phyloP scores from a whole-genome alignment of 1,140 invertebrate species.

The Carposina sasakii region DNA sequence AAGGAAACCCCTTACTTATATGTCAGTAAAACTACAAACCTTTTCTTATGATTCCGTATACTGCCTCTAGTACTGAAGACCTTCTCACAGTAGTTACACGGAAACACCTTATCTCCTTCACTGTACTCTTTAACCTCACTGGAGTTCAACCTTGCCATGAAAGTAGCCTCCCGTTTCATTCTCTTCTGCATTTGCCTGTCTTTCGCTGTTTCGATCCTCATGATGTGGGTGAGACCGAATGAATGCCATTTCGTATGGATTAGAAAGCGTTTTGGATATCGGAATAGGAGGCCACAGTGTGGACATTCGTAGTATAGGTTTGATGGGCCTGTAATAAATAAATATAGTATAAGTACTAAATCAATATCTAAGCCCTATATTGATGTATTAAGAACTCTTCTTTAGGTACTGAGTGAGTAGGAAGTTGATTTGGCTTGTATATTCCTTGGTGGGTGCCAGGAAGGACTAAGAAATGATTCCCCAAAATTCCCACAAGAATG shows the following conservation, averaged over 20 bases:
- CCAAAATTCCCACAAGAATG: no score
- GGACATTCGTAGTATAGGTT: constrained; percentile 45
- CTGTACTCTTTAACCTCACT: constrained; percentile 36
- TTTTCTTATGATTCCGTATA: constrained; percentile 49
- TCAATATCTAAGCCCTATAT: no score
- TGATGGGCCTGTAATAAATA: constrained; percentile 20
- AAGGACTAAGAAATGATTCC: no score
- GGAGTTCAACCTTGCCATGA: constrained; percentile 30
- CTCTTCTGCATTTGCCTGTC: no score
- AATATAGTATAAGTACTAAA: constrained; percentile 7
- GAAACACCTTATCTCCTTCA: constrained; percentile 23
- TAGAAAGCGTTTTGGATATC: constrained; percentile 54
- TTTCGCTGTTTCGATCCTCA: constrained; percentile 26
- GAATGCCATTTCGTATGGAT: constrained; percentile 62
- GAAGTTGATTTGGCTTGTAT: no score
- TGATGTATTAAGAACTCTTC: no score
- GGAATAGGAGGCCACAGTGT: constrained; percentile 46
- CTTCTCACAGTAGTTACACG: constrained; percentile 53
- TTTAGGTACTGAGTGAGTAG: no score
- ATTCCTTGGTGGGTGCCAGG: no score
- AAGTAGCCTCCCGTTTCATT: background rate
- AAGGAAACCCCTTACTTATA: no score
- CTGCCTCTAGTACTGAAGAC: constrained; percentile 37
- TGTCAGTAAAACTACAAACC: constrained; percentile 27
- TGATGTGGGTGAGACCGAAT: constrained; percentile 46